These are phyloP conservation scores for Stictonetta naevosa DNA, from an alignment of 2,113 vertebrate species.

Conservation along the genomic window DNA sequence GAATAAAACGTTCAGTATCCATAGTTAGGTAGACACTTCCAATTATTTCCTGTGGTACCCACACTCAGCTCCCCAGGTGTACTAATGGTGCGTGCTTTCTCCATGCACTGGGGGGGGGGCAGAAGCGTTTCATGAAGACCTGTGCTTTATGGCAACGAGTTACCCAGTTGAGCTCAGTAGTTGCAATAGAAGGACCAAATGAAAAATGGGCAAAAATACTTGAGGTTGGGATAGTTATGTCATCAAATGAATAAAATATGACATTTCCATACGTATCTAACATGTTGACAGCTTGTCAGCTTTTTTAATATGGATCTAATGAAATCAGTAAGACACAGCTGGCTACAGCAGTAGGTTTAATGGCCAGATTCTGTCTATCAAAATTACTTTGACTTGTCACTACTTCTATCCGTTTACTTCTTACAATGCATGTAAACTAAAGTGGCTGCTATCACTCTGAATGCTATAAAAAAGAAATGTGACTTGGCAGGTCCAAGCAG, in stretches of 20 bases:
- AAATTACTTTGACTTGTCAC: not conserved
- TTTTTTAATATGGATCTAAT: not conserved
- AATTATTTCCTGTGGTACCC: fast-evolving
- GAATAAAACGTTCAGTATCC: not conserved
- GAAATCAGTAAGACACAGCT: constrained; percentile 10
- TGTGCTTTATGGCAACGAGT: not conserved
- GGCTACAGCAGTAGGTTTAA: not conserved
- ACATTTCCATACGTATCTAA: not conserved
- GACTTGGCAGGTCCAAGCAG: not conserved
- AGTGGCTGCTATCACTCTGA: not conserved
- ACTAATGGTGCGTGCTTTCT: fast-evolving
- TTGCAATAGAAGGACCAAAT: not conserved
- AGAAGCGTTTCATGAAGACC: fast-evolving
- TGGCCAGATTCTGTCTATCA: not conserved
- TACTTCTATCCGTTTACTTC: not conserved
- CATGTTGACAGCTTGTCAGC: not conserved
- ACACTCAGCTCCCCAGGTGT: too few relatives aligned
- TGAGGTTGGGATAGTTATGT: not conserved
- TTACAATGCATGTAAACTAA: constrained; percentile 17
- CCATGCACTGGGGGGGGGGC: too few relatives aligned
- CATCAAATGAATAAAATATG: not conserved
- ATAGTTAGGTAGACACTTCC: not conserved
- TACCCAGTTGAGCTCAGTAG: not conserved
- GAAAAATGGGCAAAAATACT: not conserved
- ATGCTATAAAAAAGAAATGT: not conserved